A percentile compares a stretch with the other conserved stretches of the same genome.
Conservation (phyloP, 1,140 invertebrate genomes). For the Bacillus rossius region DNA sequence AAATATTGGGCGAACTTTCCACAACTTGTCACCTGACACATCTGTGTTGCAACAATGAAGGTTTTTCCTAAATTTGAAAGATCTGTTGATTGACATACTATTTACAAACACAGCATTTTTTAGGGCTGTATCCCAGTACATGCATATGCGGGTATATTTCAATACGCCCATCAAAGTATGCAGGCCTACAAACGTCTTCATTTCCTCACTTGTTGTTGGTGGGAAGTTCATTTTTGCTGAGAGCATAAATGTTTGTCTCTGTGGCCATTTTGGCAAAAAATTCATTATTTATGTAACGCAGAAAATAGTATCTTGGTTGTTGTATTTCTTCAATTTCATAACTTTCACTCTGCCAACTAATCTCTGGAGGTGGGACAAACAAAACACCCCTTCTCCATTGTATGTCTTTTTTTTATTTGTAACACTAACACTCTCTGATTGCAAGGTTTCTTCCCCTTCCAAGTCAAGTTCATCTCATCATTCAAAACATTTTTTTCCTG, state of each 20-base stretch:
- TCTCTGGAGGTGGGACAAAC: no score
- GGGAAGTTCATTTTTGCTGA: not conserved
- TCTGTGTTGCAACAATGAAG: constrained; percentile 6
- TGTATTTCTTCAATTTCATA: no score
- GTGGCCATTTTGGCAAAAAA: not conserved
- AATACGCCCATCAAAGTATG: constrained; percentile 11
- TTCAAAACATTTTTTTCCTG: not conserved
- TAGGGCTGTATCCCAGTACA: constrained; percentile 13
- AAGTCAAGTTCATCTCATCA: not conserved
- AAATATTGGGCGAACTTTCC: constrained; percentile 13
- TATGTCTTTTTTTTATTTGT: not conserved
- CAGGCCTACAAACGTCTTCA: constrained; percentile 5
- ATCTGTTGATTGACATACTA: constrained; percentile 7
- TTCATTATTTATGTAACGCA: not conserved
- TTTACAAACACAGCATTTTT: constrained; percentile 2
- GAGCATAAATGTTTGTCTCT: not conserved
- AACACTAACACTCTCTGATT: not conserved
- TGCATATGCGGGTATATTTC: constrained; percentile 3
- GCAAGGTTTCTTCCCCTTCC: not conserved
- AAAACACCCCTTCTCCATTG: no score
- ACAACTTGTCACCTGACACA: constrained; percentile 2
- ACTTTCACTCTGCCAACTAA: no score
- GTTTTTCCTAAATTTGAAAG: constrained; percentile 1
- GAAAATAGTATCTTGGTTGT: no score
- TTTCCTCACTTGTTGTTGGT: not conserved